Evolutionary conservation across 2,113 vertebrate genomes (phyloP), one percentile per base, ranked within the genome.

Genomic region (Sialia sialis): DNA sequence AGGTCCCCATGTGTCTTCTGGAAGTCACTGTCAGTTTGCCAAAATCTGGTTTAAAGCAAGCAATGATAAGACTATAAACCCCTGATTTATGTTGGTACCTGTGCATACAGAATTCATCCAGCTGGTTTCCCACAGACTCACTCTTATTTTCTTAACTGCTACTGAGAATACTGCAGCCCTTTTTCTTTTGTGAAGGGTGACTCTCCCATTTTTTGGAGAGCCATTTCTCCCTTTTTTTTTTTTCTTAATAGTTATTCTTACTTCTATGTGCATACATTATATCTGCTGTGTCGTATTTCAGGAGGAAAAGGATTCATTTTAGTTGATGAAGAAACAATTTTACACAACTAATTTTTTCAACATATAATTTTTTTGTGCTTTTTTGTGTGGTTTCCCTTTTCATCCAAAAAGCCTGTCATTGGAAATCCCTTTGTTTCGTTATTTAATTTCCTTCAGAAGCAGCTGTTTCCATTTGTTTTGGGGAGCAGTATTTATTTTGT

Each of bases 401-500:
- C 29, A 30, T 90, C 97, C 46, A 93, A 94, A 91, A 89, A 86
- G 13, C 76, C 62, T 87, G 10, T 88, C 36, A 88, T 58, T 55
- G 69, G 38, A 19, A 20, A 84, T 64, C 11, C 70, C 62, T 93
- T 95, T 82, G 18, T 84, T 64, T 75, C n/a, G 89, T 92, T 86
- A 43, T 72, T 87, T 84, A 81, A 51, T 83, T 97, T 90, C 55
- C 69, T 70, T 93, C 87, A 94, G 95, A 95, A 89, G 36, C 67
- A 91, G 64, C 73, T 87, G 67, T 90, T 97, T 97, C 90, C 39
- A 84, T 94, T 95, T 90, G 70, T 92, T 75, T 74, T 30, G 25
- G 72, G 63, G 29, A 93, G 67, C 84, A 95, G 91, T 94, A 93
- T 90, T 97, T 97, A 94, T 43, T 96, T 70, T 96, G 89, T 78